Evolutionary conservation across 2,113 vertebrate genomes (phyloP).

Genomic region (Sclerurus mexicanus): DNA sequence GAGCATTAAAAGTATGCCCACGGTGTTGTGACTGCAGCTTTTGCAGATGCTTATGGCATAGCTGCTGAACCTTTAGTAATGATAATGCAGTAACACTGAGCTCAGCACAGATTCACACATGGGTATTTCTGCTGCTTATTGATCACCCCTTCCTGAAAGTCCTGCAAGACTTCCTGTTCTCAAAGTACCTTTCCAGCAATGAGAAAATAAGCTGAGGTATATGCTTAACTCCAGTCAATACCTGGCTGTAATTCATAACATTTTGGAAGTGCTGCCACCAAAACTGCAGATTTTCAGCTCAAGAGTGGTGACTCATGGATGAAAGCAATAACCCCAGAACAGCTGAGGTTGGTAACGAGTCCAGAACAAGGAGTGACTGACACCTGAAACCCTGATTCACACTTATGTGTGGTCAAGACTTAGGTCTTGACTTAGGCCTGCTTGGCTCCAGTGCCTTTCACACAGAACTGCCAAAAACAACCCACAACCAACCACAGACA

Average conservation of each 20-base stretch:
- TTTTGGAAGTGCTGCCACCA: background rate
- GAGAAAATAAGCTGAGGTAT: background rate
- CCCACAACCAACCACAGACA: background rate
- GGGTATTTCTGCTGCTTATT: background rate
- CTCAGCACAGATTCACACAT: background rate
- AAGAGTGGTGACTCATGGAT: rapidly evolving
- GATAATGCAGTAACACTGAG: background rate
- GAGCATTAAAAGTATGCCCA: background rate
- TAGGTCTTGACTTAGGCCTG: background rate
- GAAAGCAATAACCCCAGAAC: background rate
- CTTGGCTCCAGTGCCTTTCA: background rate
- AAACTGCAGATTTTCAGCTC: background rate
- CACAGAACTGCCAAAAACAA: background rate
- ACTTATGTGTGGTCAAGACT: background rate
- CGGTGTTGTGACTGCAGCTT: background rate
- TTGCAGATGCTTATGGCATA: background rate
- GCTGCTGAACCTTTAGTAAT: background rate
- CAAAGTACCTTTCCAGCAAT: background rate
- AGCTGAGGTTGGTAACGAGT: background rate
- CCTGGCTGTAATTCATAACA: background rate
- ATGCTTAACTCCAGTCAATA: background rate
- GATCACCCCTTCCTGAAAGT: background rate
- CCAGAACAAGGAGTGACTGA: background rate
- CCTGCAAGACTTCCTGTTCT: background rate
- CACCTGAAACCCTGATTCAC: background rate